These are phyloP conservation scores for Octomys mimax DNA, from an alignment of 2,797 vertebrate genomes.

Conservation along the genomic window DNA sequence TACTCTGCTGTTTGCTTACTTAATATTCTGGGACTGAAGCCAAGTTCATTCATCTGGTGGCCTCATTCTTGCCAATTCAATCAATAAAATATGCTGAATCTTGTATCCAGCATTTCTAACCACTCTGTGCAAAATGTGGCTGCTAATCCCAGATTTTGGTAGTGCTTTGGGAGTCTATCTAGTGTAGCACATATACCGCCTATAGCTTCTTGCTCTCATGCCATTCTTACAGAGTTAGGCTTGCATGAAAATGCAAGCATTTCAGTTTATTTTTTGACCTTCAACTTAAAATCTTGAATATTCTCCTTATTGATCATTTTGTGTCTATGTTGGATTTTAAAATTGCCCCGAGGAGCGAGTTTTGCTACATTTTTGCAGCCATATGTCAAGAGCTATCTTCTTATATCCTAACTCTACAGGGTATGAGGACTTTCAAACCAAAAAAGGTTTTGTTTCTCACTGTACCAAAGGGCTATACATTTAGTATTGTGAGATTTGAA, in stretches of 20 bases:
- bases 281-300: background rate
- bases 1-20: slow-evolving; percentile 56
- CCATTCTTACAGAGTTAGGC: background rate
- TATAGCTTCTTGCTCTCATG: background rate
- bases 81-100: slow-evolving; percentile 42
- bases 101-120: slow-evolving; percentile 31
- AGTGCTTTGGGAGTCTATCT: background rate
- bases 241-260: background rate
- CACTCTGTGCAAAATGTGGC: background rate
- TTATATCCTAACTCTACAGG: background rate
- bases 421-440: background rate
- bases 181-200: background rate
- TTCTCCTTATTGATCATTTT: background rate
- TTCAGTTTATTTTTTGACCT: background rate
- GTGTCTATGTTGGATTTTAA: background rate
- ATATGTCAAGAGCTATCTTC: background rate
- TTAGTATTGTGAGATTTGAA: slow-evolving; percentile 8
- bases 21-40: slow-evolving; percentile 64
- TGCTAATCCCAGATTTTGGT: background rate
- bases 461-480: background rate
- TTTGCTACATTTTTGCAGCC: background rate
- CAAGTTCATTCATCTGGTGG: slow-evolving; percentile 63
- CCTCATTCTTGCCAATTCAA: slow-evolving; percentile 60
- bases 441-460: background rate
- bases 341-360: background rate